Evolutionary conservation across 64 coral and sea anemone species (phyloP).

Genomic region (Porites australiensis): DNA sequence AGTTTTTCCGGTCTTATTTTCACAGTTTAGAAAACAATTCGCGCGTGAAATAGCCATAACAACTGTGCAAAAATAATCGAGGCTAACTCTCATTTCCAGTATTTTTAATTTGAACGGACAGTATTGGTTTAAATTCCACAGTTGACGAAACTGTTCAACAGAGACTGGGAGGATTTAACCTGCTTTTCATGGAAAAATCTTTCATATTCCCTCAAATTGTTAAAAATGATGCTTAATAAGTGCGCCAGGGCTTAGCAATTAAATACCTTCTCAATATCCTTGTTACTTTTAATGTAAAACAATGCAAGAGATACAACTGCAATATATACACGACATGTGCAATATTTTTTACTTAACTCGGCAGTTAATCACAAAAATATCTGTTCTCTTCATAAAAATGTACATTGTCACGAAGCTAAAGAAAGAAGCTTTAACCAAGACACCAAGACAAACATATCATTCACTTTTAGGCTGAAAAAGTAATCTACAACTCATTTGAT

Average conservation of each 20-base stretch:
- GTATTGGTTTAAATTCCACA: too few species aligned
- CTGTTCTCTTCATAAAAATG: slow-evolving; percentile 3
- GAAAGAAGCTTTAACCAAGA: background rate
- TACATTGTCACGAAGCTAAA: background rate
- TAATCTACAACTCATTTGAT: background rate
- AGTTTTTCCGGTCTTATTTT: background rate
- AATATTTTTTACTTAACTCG: background rate
- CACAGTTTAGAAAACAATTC: background rate
- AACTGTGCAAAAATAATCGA: background rate
- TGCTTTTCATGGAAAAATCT: background rate
- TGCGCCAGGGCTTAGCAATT: background rate
- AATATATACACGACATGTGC: background rate
- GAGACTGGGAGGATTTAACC: too few species aligned
- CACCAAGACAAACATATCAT: background rate
- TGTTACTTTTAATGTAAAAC: background rate
- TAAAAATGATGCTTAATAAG: background rate
- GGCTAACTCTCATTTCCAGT: too few species aligned
- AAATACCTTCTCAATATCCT: background rate
- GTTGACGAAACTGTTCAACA: too few species aligned
- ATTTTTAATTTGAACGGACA: too few species aligned
- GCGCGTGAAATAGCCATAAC: background rate
- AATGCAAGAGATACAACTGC: background rate
- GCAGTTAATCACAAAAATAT: slow-evolving; percentile 18
- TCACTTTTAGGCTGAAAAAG: background rate
- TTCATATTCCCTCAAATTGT: background rate